Evolutionary conservation across 1,140 invertebrate genomes (phyloP), one percentile per base, ranked within the genome.

Genomic region (Pseudomyrmex flavicornis): DNA sequence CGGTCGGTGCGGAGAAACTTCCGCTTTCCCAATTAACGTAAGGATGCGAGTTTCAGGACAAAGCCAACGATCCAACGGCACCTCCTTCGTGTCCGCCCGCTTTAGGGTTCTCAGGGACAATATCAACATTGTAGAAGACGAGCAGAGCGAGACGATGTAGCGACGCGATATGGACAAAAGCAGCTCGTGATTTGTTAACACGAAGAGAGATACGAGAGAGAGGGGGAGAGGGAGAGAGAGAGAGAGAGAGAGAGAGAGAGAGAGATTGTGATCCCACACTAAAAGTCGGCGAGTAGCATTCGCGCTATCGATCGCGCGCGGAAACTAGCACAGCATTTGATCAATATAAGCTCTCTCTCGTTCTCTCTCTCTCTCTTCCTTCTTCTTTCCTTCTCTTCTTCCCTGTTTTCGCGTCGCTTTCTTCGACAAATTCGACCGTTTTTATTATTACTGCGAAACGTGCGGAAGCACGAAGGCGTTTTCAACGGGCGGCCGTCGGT

Each of bases 111-210:
- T 13, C 74, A 35, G 7, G 61, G 56, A 63, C 77, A 88, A 88
- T 83, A 79, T 88, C 84, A 73, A 83, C 66, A 56, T 88, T 74
- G 86, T 79, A 50, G 76, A 68, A 52, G n/a, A 35, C 46, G 26
- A 69, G 54, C 26, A 20, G 12, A 26, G 20, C 35, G n/a, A 50
- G 12, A 61, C 46, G 20, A 44, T 5, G 26, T n/a, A 12, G 61
- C 2, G 61, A 59, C 26, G 17, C 61, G 66, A 13, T 22, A 26
- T 9, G 58, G 58, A 77, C 89, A 74, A 84, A 87, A 77, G 83
- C 74, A 74, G 61, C 70, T 73, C 61, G 87, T 79, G 85, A 88
- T 90, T 86, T 83, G 80, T 84, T 87, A 79, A 84, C 85, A 58
- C 46, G 75, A 58, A 56, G 76, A 84, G 75, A 83, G 70, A 88